These are phyloP conservation scores for Heterodera schachtii DNA, from an alignment of 1,140 invertebrate species.

Conservation along the genomic window DNA sequence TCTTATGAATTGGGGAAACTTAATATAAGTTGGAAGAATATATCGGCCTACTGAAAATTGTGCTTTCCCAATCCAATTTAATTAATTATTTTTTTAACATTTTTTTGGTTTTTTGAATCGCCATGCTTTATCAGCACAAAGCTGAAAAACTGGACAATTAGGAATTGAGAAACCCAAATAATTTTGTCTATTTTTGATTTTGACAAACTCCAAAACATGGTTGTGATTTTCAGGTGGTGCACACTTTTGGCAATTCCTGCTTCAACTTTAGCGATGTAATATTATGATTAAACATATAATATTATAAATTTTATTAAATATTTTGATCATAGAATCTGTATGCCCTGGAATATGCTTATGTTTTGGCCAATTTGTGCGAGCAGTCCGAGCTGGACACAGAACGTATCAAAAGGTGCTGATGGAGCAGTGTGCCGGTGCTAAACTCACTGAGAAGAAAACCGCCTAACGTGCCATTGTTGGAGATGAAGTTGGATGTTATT, in stretches of 20 bases:
- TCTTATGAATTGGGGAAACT: no score
- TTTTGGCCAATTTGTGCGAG: constrained; percentile 69
- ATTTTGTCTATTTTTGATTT: neutral
- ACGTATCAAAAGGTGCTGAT: constrained; percentile 34
- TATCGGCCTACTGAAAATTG: no score
- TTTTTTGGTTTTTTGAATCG: no score
- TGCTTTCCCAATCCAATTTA: no score
- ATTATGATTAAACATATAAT: no score
- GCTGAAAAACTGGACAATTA: no score
- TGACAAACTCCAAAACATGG: neutral
- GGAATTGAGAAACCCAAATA: neutral
- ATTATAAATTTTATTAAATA: no score
- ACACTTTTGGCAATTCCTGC: constrained; percentile 51
- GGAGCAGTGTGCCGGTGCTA: constrained; percentile 27
- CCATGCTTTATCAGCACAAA: no score
- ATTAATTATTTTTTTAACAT: no score
- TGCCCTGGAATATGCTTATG: constrained; percentile 67
- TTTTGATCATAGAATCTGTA: constrained; percentile 65
- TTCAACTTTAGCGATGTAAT: constrained; percentile 47
- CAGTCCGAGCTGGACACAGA: constrained; percentile 39
- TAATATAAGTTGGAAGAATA: no score
- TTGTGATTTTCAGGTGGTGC: constrained; percentile 29
- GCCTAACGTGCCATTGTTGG: no score
- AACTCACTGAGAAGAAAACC: neutral
- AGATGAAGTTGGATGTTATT: no score